phyloP scores from a whole-genome alignment of 2,888 invertebrate species.

The Aphodius sticticus region DNA sequence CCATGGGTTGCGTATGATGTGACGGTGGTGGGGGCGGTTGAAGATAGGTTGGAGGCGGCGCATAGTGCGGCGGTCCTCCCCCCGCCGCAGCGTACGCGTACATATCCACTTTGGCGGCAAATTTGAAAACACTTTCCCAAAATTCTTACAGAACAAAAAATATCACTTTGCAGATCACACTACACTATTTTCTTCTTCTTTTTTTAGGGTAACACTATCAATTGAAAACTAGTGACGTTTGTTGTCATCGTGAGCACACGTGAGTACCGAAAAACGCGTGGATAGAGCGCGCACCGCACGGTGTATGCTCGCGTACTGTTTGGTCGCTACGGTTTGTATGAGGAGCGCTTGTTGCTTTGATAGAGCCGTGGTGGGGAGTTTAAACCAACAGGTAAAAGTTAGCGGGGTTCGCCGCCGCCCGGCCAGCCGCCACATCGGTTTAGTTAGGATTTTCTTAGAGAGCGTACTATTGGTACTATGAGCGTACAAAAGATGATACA shows the following conservation, averaged over 20 bases:
- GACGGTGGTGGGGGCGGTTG: conserved; percentile 58
- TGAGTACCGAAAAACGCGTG: not conserved
- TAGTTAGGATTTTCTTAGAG: not conserved
- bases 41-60: conserved; percentile 60
- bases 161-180: not conserved
- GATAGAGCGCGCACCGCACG: not conserved
- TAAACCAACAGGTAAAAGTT: not conserved
- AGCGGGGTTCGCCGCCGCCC: not conserved
- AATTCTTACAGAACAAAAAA: not conserved
- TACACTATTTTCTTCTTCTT: not conserved
- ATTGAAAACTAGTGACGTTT: not conserved
- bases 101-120: conserved; percentile 54
- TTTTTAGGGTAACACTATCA: not conserved
- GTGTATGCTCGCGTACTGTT: not conserved
- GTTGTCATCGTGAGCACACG: not conserved
- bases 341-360: not conserved
- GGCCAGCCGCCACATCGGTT: not conserved
- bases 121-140: conserved; percentile 5
- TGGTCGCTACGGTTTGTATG: not conserved
- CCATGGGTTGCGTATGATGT: conserved; percentile 51
- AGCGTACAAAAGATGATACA: conserved; percentile 23
- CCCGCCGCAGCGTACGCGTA: conserved; percentile 63
- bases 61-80: conserved; percentile 60
- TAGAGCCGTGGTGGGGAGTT: not conserved
- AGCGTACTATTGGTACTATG: not conserved